phyloP scores from a whole-genome alignment of 2,797 vertebrate genomes.

The Champsocephalus gunnari region DNA sequence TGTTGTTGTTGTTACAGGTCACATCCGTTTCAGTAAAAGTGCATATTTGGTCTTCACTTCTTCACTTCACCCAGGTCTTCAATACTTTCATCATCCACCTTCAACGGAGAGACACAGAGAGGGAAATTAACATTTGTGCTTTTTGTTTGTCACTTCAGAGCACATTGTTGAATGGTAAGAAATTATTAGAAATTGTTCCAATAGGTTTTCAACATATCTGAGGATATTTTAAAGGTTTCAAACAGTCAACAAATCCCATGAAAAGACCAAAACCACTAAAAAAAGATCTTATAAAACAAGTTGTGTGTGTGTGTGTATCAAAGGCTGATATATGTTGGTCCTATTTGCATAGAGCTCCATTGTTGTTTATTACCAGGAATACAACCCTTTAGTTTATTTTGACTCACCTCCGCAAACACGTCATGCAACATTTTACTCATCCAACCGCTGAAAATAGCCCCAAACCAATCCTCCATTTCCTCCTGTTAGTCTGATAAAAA shows the following conservation, averaged over 20 bases:
- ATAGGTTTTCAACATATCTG: background rate
- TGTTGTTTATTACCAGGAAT: background rate
- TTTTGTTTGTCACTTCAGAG: background rate
- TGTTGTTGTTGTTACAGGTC: constrained; percentile 74
- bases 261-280: background rate
- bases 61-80: constrained; percentile 99
- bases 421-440: no score
- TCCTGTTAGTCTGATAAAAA: background rate
- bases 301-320: no score
- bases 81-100: constrained; percentile 99
- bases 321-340: no score
- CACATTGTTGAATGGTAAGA: background rate
- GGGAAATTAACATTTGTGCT: no score
- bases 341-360: background rate
- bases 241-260: background rate
- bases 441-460: no score
- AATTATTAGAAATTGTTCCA: no score
- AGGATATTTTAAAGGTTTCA: background rate
- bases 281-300: no score
- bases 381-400: background rate
- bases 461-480: background rate
- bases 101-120: constrained; percentile 5
- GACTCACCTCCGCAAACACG: background rate
- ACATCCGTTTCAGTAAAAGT: constrained; percentile 85
- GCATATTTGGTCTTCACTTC: constrained; percentile 91